Percentiles rank a stretch among this genome's conserved stretches.
phyloP scores from a whole-genome alignment of 2,888 invertebrate genomes.

The Sesia bembeciformis region DNA sequence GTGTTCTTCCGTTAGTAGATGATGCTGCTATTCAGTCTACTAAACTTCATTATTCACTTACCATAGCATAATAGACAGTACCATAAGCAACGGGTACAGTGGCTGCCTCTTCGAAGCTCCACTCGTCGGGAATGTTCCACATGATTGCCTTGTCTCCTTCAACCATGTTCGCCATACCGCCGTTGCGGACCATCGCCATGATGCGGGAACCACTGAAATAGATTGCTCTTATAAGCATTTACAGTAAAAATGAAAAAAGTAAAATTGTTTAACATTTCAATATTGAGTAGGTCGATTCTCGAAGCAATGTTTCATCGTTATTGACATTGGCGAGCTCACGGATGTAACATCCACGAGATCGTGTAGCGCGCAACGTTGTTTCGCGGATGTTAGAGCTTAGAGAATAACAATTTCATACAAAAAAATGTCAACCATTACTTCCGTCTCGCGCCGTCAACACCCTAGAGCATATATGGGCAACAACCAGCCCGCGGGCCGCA shows the following conservation, averaged over 20 bases:
- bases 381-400: too few species aligned
- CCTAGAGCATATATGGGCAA: too few species aligned
- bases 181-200: slow-evolving; percentile 77
- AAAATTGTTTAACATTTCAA: neutral
- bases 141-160: slow-evolving; percentile 67
- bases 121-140: slow-evolving; percentile 82
- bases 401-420: too few species aligned
- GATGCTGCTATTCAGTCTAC: too few species aligned
- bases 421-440: too few species aligned
- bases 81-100: slow-evolving; percentile 87
- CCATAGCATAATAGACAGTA: slow-evolving; percentile 76
- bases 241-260: neutral
- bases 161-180: slow-evolving; percentile 77
- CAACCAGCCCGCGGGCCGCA: too few species aligned
- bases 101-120: slow-evolving; percentile 84
- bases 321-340: too few species aligned
- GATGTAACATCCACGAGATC: too few species aligned
- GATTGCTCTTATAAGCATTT: neutral
- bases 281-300: neutral
- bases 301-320: too few species aligned
- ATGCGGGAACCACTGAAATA: slow-evolving; percentile 70
- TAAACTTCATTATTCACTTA: slow-evolving; percentile 15
- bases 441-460: too few species aligned
- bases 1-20: too few species aligned
- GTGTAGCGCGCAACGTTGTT: too few species aligned